Conservation (phyloP, 2,888 invertebrate species). For the Mythimna loreyi region DNA sequence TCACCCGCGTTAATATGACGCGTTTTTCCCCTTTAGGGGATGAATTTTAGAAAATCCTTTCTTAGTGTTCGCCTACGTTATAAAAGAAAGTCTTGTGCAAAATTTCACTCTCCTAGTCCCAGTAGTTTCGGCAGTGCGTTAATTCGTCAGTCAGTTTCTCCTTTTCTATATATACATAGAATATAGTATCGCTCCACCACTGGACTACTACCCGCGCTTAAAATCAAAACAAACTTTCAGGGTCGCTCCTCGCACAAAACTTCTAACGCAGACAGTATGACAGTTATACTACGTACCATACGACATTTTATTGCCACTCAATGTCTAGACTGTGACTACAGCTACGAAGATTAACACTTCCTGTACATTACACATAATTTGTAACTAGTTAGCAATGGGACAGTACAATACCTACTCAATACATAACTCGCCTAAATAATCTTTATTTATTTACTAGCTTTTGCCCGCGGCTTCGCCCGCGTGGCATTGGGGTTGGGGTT, state of each 20-base stretch:
- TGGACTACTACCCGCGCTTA: slow-evolving; percentile 1
- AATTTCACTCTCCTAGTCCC: no score
- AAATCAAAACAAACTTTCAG: slow-evolving; percentile 27
- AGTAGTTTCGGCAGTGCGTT: no score
- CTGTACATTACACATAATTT: neutral
- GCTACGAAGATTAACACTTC: slow-evolving; percentile 13
- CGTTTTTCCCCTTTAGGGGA: no score
- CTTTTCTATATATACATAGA: no score
- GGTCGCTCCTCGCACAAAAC: slow-evolving; percentile 8
- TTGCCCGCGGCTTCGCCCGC: no score
- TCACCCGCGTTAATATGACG: no score
- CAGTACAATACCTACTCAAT: neutral
- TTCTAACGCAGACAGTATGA: slow-evolving; percentile 1
- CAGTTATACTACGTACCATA: neutral
- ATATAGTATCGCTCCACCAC: slow-evolving; percentile 10
- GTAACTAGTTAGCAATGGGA: neutral
- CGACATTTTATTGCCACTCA: slow-evolving; percentile 33
- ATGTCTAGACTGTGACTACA: neutral
- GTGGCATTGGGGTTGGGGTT: no score
- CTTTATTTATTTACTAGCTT: neutral
- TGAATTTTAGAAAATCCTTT: no score
- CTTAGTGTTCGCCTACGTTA: no score
- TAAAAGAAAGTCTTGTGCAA: no score
- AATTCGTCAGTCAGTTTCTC: no score
- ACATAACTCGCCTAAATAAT: neutral